phyloP scores from a whole-genome alignment of 2,888 invertebrate genomes.

The Anarsia innoxiella region DNA sequence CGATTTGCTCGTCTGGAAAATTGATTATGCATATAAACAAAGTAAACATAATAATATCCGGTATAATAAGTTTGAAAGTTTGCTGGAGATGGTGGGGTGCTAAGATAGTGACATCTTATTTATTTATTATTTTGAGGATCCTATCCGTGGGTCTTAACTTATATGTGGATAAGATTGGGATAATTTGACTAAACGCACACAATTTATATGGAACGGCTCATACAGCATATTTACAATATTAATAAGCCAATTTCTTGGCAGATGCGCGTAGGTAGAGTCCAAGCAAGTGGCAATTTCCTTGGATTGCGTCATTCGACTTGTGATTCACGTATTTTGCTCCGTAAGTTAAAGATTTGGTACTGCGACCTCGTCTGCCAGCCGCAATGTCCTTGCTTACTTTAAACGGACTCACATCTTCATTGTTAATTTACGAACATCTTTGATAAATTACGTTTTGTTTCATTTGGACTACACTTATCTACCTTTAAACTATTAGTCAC shows the following conservation, averaged over 20 bases:
- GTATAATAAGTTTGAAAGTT: too few species aligned
- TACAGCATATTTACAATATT: conserved; percentile 43
- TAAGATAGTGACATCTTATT: too few species aligned
- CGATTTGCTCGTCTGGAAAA: too few species aligned
- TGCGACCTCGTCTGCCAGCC: conserved; percentile 39
- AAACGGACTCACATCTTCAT: conserved; percentile 29
- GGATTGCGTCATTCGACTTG: conserved; percentile 55
- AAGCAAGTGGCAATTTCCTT: conserved; percentile 65
- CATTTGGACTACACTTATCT: conserved; percentile 30
- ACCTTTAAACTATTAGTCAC: conserved; percentile 28
- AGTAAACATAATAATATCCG: too few species aligned
- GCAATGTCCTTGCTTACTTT: conserved; percentile 41
- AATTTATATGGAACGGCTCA: too few species aligned
- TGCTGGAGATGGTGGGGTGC: too few species aligned
- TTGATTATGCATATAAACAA: too few species aligned
- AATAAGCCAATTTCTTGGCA: conserved; percentile 38
- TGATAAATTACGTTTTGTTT: conserved; percentile 27
- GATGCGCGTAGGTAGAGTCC: conserved; percentile 52
- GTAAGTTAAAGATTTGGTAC: conserved; percentile 40
- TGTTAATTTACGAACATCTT: conserved; percentile 25
- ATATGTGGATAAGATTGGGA: too few species aligned
- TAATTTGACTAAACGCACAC: too few species aligned
- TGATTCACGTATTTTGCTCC: conserved; percentile 55
- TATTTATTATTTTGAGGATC: too few species aligned
- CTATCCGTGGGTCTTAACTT: too few species aligned